A percentile compares a stretch with the other conserved stretches of the same genome.
These are phyloP conservation scores for Barypeithes pellucidus DNA, from an alignment of 2,888 invertebrate genomes.

Conservation along the genomic window DNA sequence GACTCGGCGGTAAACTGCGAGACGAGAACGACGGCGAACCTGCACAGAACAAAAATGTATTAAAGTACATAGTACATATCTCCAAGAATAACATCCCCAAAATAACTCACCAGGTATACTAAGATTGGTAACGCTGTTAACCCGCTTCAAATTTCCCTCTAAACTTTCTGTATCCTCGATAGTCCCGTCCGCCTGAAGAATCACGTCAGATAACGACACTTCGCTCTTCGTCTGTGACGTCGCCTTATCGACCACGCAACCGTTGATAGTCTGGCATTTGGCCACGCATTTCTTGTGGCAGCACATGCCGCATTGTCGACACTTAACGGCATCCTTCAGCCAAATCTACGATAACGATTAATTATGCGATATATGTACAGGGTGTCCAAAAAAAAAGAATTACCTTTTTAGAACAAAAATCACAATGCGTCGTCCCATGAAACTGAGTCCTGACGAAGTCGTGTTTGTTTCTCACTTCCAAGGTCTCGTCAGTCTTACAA, in stretches of 20 bases:
- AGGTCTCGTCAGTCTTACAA: slow-evolving; percentile 50
- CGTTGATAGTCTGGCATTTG: slow-evolving; percentile 84
- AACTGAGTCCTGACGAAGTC: slow-evolving; percentile 93
- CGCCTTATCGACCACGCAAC: slow-evolving; percentile 70
- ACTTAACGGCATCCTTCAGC: slow-evolving; percentile 96
- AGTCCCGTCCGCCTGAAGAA: slow-evolving; percentile 64
- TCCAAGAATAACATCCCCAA: slow-evolving; percentile 27
- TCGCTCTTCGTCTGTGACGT: slow-evolving; percentile 56
- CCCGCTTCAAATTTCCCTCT: slow-evolving; percentile 76
- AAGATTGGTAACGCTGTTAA: slow-evolving; percentile 81
- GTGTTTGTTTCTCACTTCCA: slow-evolving; percentile 69
- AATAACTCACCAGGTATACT: slow-evolving; percentile 74
- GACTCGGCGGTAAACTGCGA: slow-evolving; percentile 82
- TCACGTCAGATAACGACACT: slow-evolving; percentile 57
- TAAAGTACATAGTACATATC: not conserved
- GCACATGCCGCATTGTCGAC: slow-evolving; percentile 89
- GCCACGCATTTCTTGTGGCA: slow-evolving; percentile 97
- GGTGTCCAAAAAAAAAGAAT: not conserved
- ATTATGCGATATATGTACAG: not conserved
- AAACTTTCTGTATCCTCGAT: slow-evolving; percentile 59
- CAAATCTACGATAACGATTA: slow-evolving; percentile 82
- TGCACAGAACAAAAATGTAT: slow-evolving; percentile 55
- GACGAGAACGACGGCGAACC: slow-evolving; percentile 71
- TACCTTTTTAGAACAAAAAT: slow-evolving; percentile 93
- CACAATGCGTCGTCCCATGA: slow-evolving; percentile 90